Evolutionary conservation across 2,888 invertebrate species (phyloP).

Genomic region (Bedellia somnulentella): DNA sequence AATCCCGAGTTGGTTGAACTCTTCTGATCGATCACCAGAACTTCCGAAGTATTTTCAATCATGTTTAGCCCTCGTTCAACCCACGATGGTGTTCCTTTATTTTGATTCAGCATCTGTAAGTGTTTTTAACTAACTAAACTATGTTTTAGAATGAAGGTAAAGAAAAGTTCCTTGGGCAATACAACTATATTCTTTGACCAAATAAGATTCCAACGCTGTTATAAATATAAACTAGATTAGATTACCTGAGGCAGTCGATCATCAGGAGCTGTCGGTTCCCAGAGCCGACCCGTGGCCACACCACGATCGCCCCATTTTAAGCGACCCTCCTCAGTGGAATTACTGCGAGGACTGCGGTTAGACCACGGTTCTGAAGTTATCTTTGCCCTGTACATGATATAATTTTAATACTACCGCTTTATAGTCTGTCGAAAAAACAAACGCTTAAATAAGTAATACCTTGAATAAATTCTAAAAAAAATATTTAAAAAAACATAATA

Average conservation of each 20-base stretch:
- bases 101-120: slow-evolving; percentile 50
- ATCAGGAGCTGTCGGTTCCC: slow-evolving; percentile 62
- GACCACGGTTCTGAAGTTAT: no score
- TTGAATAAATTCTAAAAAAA: no score
- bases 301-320: slow-evolving; percentile 76
- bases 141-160: not conserved
- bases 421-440: no score
- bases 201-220: no score
- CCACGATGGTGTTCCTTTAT: slow-evolving; percentile 58
- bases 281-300: slow-evolving; percentile 67
- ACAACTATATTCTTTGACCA: no score
- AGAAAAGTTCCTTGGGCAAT: no score
- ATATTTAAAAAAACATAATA: no score
- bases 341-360: slow-evolving; percentile 29
- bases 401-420: no score
- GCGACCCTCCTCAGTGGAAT: slow-evolving; percentile 60
- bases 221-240: no score
- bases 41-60: slow-evolving; percentile 53
- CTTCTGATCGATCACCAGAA: slow-evolving; percentile 61
- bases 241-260: slow-evolving; percentile 51
- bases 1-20: slow-evolving; percentile 44
- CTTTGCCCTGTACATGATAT: no score
- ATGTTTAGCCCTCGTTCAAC: slow-evolving; percentile 59
- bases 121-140: not conserved
- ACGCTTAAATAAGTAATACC: no score